Evolutionary conservation across 2,888 invertebrate species (phyloP).

Genomic region (Mesoligia furuncula): DNA sequence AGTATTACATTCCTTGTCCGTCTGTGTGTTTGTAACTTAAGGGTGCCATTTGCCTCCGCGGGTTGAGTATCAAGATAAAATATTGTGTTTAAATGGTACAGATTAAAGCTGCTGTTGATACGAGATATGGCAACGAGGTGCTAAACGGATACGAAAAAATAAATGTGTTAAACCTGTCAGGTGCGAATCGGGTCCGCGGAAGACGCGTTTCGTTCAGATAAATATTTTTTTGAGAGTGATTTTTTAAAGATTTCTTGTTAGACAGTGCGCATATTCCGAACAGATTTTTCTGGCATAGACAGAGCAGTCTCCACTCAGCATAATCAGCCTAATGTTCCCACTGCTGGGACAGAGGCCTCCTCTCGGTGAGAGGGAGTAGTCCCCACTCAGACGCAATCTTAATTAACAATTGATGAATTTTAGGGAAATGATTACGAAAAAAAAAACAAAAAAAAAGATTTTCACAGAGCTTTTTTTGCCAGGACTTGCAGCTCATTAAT

Average conservation of each 20-base stretch:
- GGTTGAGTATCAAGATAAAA: conserved; percentile 40
- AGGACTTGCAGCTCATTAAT: not conserved
- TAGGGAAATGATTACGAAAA: not conserved
- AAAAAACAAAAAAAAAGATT: not conserved
- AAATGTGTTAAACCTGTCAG: conserved; percentile 27
- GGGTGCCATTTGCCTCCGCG: conserved; percentile 15
- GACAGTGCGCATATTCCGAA: no score
- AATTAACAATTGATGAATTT: not conserved
- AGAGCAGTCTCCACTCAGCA: no score
- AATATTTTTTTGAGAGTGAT: not conserved
- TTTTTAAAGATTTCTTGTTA: not conserved
- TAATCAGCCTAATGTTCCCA: no score
- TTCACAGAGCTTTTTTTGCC: not conserved
- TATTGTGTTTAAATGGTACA: conserved; percentile 49
- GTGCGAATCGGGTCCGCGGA: not conserved
- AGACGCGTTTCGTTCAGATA: not conserved
- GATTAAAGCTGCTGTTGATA: conserved; percentile 51
- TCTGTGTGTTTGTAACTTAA: conserved; percentile 18
- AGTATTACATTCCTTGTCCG: conserved; percentile 23
- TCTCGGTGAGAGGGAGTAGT: no score
- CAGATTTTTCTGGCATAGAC: no score
- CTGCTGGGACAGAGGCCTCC: no score
- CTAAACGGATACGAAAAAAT: conserved; percentile 47
- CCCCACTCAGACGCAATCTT: no score
- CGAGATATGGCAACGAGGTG: conserved; percentile 51